Percentiles rank a stretch among this genome's conserved stretches.
phyloP scores from a whole-genome alignment of 2,797 vertebrate genomes.

The Vespertilio murinus region DNA sequence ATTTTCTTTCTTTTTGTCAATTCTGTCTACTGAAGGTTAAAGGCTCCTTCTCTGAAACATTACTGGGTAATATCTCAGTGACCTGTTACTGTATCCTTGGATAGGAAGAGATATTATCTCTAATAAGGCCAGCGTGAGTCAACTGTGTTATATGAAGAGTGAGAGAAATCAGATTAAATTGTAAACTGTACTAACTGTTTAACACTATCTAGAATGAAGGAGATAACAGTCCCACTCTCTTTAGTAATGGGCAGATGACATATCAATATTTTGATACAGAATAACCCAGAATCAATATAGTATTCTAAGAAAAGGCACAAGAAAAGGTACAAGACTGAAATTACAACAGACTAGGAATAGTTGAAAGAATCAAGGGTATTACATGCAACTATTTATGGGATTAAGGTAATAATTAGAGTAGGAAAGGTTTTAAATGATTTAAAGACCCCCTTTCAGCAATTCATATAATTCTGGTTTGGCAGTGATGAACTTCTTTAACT shows the following conservation, averaged over 20 bases:
- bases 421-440: slow-evolving; percentile 10
- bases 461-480: too few relatives aligned
- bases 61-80: slow-evolving; percentile 35
- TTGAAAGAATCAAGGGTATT: neutral
- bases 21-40: neutral
- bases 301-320: slow-evolving; percentile 25
- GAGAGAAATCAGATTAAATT: slow-evolving; percentile 34
- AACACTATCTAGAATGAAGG: slow-evolving; percentile 27
- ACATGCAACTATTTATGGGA: neutral
- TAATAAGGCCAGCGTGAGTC: slow-evolving; percentile 24
- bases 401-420: neutral
- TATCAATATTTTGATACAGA: slow-evolving; percentile 28
- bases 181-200: slow-evolving; percentile 36
- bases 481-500: too few relatives aligned
- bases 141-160: slow-evolving; percentile 2
- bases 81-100: neutral
- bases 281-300: slow-evolving; percentile 21
- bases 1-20: neutral
- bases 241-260: slow-evolving; percentile 47
- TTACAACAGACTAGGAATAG: neutral
- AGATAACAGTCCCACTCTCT: neutral
- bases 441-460: too few relatives aligned
- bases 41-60: slow-evolving; percentile 20
- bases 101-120: slow-evolving; percentile 18
- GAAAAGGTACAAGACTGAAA: neutral